Percentiles rank a stretch among this genome's conserved stretches.
Conservation (phyloP, 1,140 invertebrate species). For the Drosophila lacertosa region DNA sequence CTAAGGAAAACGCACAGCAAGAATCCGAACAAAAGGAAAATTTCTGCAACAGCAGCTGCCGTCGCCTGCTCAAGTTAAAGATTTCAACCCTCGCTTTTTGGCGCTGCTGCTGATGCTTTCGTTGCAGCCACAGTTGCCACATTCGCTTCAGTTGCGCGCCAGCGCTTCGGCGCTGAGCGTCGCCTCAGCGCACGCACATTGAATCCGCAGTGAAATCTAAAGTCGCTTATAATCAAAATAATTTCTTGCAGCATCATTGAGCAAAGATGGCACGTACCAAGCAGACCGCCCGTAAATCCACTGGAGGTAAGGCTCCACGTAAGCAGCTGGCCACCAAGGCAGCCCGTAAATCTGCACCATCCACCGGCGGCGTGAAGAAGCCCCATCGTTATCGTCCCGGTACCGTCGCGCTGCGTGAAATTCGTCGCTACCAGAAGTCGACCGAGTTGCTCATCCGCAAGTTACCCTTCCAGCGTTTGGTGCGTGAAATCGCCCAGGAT, state of each 20-base stretch:
- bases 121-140: constrained; percentile 17
- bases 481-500: constrained; percentile 94
- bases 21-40: constrained; percentile 41
- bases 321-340: constrained; percentile 95
- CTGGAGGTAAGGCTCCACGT: constrained; percentile 93
- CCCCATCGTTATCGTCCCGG: constrained; percentile 91
- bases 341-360: constrained; percentile 89
- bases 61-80: constrained; percentile 42
- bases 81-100: constrained; percentile 56
- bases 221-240: not conserved
- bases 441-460: constrained; percentile 93
- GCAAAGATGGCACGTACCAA: constrained; percentile 91
- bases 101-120: constrained; percentile 13
- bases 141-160: constrained; percentile 51
- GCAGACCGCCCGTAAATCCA: constrained; percentile 94
- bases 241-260: constrained; percentile 34
- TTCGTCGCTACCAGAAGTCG: constrained; percentile 93
- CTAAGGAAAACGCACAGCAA: constrained; percentile 32
- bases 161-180: constrained; percentile 62
- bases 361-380: constrained; percentile 91
- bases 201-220: not conserved
- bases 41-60: constrained; percentile 37
- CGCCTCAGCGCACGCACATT: constrained; percentile 14
- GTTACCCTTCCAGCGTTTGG: constrained; percentile 93
- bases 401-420: constrained; percentile 94